A percentile compares a stretch with the other conserved stretches of the same genome.
Conservation (phyloP, 2,113 vertebrate species). For the Cisticola juncidis region DNA sequence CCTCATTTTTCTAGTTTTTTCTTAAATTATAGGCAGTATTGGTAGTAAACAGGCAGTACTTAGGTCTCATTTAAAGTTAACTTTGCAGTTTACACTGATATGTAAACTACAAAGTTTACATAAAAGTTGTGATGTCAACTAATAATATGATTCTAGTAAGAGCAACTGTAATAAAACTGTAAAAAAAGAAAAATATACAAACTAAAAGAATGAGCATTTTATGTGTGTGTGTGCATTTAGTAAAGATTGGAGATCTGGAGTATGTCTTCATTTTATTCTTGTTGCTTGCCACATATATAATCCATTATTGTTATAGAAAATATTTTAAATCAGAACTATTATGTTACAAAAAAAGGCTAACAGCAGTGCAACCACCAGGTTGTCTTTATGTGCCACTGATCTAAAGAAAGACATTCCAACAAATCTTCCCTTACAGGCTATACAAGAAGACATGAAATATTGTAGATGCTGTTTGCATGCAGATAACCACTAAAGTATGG, state of each 20-base stretch:
- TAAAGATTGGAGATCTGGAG: not conserved
- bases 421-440: not conserved
- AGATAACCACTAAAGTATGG: not conserved
- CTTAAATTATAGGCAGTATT: not conserved
- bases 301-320: not conserved
- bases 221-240: not conserved
- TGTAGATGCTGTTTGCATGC: not conserved
- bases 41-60: not conserved
- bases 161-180: not conserved
- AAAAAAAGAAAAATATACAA: not conserved
- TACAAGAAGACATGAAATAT: not conserved
- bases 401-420: not conserved
- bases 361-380: not conserved
- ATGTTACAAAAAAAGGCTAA: not conserved
- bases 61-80: not conserved
- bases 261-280: not conserved
- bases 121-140: not conserved
- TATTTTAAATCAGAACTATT: not conserved
- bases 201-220: not conserved
- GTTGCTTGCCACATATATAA: not conserved
- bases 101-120: no score
- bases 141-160: not conserved
- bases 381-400: not conserved
- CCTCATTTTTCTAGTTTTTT: not conserved
- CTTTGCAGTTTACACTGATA: not conserved